Evolutionary conservation across 2,113 vertebrate genomes (phyloP).

Genomic region (Apaloderma vittatum): DNA sequence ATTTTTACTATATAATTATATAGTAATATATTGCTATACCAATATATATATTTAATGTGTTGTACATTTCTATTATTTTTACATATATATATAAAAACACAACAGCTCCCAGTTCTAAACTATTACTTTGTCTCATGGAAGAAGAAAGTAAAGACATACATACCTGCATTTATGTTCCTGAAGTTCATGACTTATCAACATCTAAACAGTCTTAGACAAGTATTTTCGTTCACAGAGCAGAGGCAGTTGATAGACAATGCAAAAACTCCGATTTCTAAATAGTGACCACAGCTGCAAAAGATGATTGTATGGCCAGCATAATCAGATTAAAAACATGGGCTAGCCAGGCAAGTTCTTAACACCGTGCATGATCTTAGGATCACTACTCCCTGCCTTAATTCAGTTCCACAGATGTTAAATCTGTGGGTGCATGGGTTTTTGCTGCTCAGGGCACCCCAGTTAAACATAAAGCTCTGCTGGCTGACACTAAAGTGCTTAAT

Average conservation of each 20-base stretch:
- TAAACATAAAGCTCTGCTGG: background rate
- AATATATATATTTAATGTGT: too few relatives aligned
- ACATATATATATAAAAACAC: too few relatives aligned
- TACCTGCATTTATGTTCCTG: background rate
- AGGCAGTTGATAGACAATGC: background rate
- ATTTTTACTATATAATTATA: too few relatives aligned
- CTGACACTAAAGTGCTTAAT: background rate
- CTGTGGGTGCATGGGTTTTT: background rate
- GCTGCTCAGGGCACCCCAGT: background rate
- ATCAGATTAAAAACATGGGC: background rate
- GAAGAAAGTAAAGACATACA: background rate
- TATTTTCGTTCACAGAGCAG: background rate
- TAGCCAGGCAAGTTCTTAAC: background rate
- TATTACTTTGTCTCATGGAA: background rate
- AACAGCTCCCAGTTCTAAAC: background rate
- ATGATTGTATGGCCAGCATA: background rate
- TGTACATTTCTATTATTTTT: too few relatives aligned
- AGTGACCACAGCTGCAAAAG: background rate
- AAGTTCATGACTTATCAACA: background rate
- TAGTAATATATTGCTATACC: too few relatives aligned
- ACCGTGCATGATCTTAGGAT: background rate
- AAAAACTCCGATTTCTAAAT: background rate
- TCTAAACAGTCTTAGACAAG: background rate
- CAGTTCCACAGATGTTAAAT: background rate
- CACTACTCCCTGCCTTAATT: background rate